These are phyloP conservation scores for Darevskia nairensis DNA, from an alignment of 2,797 vertebrate species.

Conservation along the genomic window DNA sequence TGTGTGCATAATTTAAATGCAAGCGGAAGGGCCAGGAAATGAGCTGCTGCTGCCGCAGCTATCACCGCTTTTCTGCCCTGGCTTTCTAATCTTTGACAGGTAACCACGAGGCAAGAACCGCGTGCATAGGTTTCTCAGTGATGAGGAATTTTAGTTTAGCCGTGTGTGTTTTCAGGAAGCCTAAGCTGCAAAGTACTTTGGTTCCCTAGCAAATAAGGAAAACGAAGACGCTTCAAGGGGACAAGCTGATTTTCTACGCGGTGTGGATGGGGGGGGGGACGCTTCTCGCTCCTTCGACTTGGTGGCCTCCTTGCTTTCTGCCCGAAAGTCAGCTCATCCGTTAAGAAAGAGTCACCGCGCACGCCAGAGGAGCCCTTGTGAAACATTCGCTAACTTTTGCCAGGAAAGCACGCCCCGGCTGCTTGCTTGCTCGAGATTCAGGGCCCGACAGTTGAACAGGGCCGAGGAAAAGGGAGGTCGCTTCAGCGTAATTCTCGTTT, in stretches of 20 bases:
- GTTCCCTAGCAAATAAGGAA: conserved; percentile 63
- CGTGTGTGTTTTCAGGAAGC: background rate
- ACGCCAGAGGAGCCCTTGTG: background rate
- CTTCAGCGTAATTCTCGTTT: conserved; percentile 35
- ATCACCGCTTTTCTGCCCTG: background rate
- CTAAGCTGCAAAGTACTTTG: background rate
- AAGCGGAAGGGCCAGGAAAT: conserved; percentile 16
- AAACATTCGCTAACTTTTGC: conserved; percentile 24
- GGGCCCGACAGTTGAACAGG: background rate
- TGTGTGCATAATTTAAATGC: background rate
- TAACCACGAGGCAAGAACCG: background rate
- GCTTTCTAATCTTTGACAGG: background rate
- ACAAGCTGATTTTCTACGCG: conserved; percentile 43
- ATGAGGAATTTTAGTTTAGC: background rate
- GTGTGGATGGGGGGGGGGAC: background rate
- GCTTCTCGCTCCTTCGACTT: background rate
- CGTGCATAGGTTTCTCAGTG: too few species aligned
- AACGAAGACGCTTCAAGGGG: conserved; percentile 49
- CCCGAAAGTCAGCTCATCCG: conserved; percentile 36
- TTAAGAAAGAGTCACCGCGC: conserved; percentile 3
- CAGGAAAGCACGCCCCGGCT: conserved; percentile 1
- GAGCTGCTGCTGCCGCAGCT: background rate
- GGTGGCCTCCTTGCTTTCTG: conserved; percentile 53
- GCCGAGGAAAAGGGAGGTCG: conserved; percentile 52
- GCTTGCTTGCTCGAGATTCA: background rate